Conservation (phyloP, 2,888 invertebrate species). For the Carcina quercana region DNA sequence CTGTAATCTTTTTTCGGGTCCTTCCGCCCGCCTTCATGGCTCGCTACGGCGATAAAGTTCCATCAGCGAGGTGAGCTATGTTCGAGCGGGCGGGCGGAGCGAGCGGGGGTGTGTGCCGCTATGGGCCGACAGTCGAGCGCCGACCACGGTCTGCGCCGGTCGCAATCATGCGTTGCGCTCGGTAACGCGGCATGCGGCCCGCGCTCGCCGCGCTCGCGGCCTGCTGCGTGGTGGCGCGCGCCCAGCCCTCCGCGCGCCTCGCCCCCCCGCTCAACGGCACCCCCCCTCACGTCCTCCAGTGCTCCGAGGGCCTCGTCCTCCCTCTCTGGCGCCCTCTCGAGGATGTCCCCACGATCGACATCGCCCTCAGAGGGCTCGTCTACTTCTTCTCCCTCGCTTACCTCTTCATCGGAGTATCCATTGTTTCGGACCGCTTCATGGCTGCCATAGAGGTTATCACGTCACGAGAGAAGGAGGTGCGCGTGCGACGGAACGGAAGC, state of each 20-base stretch:
- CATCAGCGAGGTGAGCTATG: slow-evolving; percentile 27
- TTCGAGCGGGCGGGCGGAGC: slow-evolving; percentile 23
- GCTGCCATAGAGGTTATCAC: slow-evolving; percentile 99
- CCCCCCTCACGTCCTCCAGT: slow-evolving; percentile 65
- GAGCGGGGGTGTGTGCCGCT: slow-evolving; percentile 34
- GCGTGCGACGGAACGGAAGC: slow-evolving; percentile 90
- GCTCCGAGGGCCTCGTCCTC: slow-evolving; percentile 89
- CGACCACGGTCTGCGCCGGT: slow-evolving; percentile 66
- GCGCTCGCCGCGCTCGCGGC: slow-evolving; percentile 68
- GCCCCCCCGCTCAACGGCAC: slow-evolving; percentile 52
- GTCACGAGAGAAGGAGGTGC: slow-evolving; percentile 96
- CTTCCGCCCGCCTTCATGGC: slow-evolving; percentile 38
- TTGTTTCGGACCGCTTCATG: slow-evolving; percentile 99
- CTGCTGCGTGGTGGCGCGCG: slow-evolving; percentile 60
- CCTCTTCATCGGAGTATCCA: slow-evolving; percentile 98
- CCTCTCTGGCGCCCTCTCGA: slow-evolving; percentile 92
- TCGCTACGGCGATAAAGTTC: slow-evolving; percentile 53
- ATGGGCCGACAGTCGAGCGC: slow-evolving; percentile 68
- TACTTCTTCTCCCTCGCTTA: slow-evolving; percentile 94
- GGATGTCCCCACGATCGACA: slow-evolving; percentile 83
- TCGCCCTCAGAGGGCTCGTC: slow-evolving; percentile 88
- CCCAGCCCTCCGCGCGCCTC: slow-evolving; percentile 55
- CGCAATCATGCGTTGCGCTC: slow-evolving; percentile 47
- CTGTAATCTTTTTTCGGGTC: slow-evolving; percentile 42
- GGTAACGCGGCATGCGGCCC: slow-evolving; percentile 66